These are phyloP conservation scores for Grapholita molesta DNA, from an alignment of 1,140 invertebrate genomes.

Conservation along the genomic window DNA sequence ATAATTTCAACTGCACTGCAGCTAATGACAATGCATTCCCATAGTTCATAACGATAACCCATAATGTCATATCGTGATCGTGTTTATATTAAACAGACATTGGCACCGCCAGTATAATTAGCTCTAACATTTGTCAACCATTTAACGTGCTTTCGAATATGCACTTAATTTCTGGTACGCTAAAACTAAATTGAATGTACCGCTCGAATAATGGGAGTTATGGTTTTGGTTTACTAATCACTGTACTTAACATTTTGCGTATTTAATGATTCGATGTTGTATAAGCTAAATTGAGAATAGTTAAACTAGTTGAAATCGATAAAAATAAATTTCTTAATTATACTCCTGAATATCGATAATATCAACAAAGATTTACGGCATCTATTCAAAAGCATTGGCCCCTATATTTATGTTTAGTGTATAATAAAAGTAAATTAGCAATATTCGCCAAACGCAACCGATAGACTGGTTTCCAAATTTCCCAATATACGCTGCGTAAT, in stretches of 20 bases:
- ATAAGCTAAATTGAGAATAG: too few relatives aligned
- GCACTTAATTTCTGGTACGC: too few relatives aligned
- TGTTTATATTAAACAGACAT: not conserved
- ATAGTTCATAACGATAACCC: not conserved
- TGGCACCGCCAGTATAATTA: not conserved
- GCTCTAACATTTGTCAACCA: not conserved
- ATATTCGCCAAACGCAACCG: constrained; percentile 49
- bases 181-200: too few relatives aligned
- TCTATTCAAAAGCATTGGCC: constrained; percentile 9
- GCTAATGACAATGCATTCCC: not conserved
- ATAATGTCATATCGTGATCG: not conserved
- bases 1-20: not conserved
- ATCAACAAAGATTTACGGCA: not conserved
- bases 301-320: not conserved
- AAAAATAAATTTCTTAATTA: not conserved
- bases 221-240: too few relatives aligned
- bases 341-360: not conserved
- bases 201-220: too few relatives aligned
- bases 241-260: too few relatives aligned
- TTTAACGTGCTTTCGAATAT: not conserved
- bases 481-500: constrained; percentile 56
- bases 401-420: constrained; percentile 12
- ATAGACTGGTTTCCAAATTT: constrained; percentile 52
- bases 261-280: too few relatives aligned
- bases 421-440: constrained; percentile 66